phyloP scores from a whole-genome alignment of 64 coral and sea anemone genomes.

The Stichodactyla mertensii region DNA sequence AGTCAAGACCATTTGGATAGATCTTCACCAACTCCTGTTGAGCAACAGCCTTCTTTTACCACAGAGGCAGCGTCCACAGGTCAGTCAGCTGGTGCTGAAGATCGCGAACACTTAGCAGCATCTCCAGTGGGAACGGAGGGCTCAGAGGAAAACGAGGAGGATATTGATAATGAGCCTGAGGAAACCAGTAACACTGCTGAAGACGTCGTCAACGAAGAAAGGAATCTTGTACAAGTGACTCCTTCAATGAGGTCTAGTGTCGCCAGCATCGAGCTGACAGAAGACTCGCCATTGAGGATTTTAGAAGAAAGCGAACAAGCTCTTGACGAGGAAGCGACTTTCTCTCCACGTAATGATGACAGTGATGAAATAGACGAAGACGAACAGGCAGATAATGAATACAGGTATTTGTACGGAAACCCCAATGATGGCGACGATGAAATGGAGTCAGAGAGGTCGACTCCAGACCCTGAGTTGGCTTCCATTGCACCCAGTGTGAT shows the following conservation, averaged over 20 bases:
- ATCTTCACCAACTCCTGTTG: background rate
- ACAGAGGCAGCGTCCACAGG: background rate
- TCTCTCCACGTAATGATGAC: constrained; percentile 24
- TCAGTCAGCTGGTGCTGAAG: background rate
- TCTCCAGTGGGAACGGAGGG: background rate
- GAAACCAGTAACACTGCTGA: background rate
- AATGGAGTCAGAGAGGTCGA: constrained; percentile 12
- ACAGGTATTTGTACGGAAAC: constrained; percentile 1
- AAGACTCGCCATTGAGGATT: constrained; percentile 84
- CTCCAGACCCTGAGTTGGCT: background rate
- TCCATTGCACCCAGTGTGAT: constrained; percentile 7
- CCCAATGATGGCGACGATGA: constrained; percentile 21
- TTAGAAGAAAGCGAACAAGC: constrained; percentile 79
- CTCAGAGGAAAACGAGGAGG: constrained; percentile 28
- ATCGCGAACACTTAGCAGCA: background rate
- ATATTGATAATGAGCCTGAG: background rate
- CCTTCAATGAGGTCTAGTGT: constrained; percentile 22
- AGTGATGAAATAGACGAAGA: constrained; percentile 27
- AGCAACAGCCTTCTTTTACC: background rate
- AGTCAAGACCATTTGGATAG: constrained; percentile 16
- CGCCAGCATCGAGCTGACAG: constrained; percentile 78
- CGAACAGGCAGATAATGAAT: constrained; percentile 29
- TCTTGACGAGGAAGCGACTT: constrained; percentile 51
- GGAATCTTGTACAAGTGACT: background rate
- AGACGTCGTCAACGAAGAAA: background rate